These are phyloP conservation scores for Calyptomena viridis DNA, from an alignment of 2,113 vertebrate genomes.

Conservation along the genomic window DNA sequence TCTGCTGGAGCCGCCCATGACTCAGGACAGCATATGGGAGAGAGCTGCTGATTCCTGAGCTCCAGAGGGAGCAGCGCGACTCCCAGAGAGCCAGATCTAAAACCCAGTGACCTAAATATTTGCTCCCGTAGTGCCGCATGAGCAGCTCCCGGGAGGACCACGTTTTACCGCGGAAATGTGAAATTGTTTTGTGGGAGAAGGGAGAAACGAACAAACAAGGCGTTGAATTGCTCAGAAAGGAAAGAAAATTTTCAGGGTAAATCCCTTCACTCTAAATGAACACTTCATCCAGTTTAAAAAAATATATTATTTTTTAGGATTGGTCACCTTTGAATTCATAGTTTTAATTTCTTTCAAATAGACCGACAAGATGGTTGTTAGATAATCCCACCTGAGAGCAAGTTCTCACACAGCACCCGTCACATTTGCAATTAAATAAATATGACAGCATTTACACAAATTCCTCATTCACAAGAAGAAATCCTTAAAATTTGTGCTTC, in stretches of 20 bases:
- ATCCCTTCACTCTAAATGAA: not conserved
- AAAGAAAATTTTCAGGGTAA: not conserved
- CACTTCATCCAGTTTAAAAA: not conserved
- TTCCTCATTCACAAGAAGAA: not conserved
- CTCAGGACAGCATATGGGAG: not conserved
- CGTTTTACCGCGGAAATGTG: not conserved
- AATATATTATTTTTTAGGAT: not conserved
- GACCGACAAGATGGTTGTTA: not conserved
- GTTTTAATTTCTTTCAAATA: not conserved
- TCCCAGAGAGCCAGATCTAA: not conserved
- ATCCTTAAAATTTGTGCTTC: not conserved
- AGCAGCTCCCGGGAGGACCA: not conserved
- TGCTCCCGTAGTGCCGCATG: not conserved
- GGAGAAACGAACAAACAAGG: not conserved
- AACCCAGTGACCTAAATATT: conserved; percentile 59
- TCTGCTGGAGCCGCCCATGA: not conserved
- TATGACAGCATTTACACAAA: not conserved
- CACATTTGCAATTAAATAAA: not conserved
- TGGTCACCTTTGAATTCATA: not conserved
- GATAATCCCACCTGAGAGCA: not conserved
- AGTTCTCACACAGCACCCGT: not conserved
- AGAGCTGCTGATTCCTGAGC: not conserved
- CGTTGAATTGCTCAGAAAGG: not conserved
- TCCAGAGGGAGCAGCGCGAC: not conserved
- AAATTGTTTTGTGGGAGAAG: not conserved